Percentiles rank a stretch among this genome's conserved stretches.
Conservation (phyloP, 2,888 invertebrate genomes). For the Macrophya alboannulata region DNA sequence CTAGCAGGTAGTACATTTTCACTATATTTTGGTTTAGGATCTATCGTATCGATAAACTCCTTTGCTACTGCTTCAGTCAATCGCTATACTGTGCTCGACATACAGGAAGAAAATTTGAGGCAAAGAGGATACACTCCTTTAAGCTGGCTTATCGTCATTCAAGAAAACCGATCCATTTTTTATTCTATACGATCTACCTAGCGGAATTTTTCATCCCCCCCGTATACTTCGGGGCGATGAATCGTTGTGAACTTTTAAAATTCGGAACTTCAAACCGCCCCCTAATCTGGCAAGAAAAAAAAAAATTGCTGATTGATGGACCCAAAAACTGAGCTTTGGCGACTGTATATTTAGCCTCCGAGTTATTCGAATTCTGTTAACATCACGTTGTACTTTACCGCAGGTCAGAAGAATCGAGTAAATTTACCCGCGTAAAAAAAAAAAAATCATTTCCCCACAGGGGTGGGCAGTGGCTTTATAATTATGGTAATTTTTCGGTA, state of each 20-base stretch:
- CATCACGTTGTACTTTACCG: neutral
- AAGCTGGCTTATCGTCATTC: neutral
- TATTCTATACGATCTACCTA: neutral
- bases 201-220: neutral
- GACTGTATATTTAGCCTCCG: neutral
- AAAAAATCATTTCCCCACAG: neutral
- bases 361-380: neutral
- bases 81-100: neutral
- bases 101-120: slow-evolving; percentile 7
- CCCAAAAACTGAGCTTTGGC: neutral
- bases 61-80: neutral
- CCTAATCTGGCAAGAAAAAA: neutral
- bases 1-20: neutral
- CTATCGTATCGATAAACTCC: slow-evolving; percentile 20
- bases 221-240: neutral
- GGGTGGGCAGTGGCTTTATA: slow-evolving; percentile 6
- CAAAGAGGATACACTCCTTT: neutral
- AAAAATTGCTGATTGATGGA: neutral
- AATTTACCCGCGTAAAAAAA: neutral
- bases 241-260: no score
- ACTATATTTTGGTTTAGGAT: slow-evolving; percentile 3
- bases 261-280: no score
- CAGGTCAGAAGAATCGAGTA: neutral
- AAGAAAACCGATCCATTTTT: neutral
- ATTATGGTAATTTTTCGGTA: slow-evolving; percentile 26